A percentile compares a stretch with the other conserved stretches of the same genome.
These are phyloP conservation scores for Astropecten irregularis DNA, from an alignment of 53 echinoderm and acorn worm species.

Conservation along the genomic window DNA sequence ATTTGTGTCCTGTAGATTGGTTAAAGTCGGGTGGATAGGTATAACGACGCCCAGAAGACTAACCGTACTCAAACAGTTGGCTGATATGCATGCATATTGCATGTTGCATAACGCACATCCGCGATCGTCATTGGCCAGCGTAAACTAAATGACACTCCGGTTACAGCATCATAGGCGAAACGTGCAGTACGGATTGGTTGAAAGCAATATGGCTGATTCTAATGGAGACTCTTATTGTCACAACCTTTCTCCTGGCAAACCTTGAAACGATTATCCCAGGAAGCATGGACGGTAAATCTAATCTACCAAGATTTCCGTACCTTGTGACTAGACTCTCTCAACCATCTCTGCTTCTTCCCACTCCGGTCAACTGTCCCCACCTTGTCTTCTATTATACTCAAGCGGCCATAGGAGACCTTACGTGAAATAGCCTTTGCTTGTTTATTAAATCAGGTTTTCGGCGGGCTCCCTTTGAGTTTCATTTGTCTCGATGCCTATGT, in stretches of 20 bases:
- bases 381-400: neutral
- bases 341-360: neutral
- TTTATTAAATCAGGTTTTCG: conserved; percentile 43
- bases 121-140: conserved; percentile 19
- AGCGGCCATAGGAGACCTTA: neutral
- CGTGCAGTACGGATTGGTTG: neutral
- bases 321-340: neutral
- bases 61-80: too few relatives aligned
- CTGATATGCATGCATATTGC: too few relatives aligned
- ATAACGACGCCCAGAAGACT: too few relatives aligned
- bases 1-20: too few relatives aligned
- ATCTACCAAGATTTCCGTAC: neutral
- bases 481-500: conserved; percentile 20
- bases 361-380: neutral
- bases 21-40: too few relatives aligned
- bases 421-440: too few relatives aligned
- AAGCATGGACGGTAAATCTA: conserved; percentile 1
- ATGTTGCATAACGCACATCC: conserved; percentile 13
- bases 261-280: conserved; percentile 15
- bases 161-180: neutral
- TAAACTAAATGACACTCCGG: conserved; percentile 3
- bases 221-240: neutral
- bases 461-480: conserved; percentile 1
- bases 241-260: neutral
- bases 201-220: neutral